Evolutionary conservation across 1,140 invertebrate genomes (phyloP).

Genomic region (Hypsibius dujardini): DNA sequence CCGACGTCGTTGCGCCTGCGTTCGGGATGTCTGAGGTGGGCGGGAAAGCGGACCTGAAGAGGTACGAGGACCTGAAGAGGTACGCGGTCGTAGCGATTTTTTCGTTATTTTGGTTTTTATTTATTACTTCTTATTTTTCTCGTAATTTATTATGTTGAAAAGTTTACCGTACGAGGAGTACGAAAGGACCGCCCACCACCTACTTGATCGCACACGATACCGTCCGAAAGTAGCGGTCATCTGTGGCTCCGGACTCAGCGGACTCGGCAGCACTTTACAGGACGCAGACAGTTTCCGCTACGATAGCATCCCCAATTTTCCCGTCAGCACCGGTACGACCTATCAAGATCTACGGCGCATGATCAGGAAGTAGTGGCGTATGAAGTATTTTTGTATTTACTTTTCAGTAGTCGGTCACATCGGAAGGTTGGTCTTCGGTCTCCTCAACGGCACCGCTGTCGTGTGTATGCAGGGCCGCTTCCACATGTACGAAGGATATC

Average conservation of each 20-base stretch:
- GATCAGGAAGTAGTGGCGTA: background rate
- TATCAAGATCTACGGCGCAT: background rate
- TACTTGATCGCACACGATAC: constrained; percentile 19
- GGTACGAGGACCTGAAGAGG: too few relatives aligned
- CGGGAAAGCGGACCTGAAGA: too few relatives aligned
- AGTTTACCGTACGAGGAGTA: constrained; percentile 1
- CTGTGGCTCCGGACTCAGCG: constrained; percentile 36
- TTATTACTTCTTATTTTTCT: background rate
- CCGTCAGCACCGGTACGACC: constrained; percentile 29
- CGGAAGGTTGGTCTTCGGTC: constrained; percentile 34
- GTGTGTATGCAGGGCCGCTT: constrained; percentile 36
- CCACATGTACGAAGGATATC: constrained; percentile 70
- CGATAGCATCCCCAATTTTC: constrained; percentile 22
- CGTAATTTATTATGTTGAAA: background rate
- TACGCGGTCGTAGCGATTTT: background rate
- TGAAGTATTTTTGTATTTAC: constrained; percentile 18
- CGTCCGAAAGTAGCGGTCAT: constrained; percentile 76
- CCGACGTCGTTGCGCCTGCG: too few relatives aligned
- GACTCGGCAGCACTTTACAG: constrained; percentile 20
- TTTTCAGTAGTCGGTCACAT: constrained; percentile 38
- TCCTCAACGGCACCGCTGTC: constrained; percentile 28
- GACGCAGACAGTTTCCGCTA: constrained; percentile 20
- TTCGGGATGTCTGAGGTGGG: too few relatives aligned
- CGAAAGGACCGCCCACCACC: background rate
- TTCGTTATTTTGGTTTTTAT: background rate